phyloP scores from a whole-genome alignment of 2,113 vertebrate species.

The Callorhinus ursinus region DNA sequence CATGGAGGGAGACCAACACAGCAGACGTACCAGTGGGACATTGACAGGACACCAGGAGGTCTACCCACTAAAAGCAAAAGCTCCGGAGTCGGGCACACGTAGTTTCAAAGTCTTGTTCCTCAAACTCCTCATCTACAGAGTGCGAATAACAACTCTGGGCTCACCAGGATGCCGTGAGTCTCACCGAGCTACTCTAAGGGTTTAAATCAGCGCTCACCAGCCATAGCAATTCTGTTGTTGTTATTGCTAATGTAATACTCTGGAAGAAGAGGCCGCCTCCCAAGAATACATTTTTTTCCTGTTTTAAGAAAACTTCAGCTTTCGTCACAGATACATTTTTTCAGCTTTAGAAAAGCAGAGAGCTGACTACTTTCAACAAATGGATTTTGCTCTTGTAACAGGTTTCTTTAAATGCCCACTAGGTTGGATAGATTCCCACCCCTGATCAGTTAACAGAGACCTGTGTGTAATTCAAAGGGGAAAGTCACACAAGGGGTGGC shows the following conservation, averaged over 20 bases:
- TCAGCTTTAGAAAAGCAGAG: constrained; percentile 10
- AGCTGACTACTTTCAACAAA: neutral
- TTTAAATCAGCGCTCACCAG: neutral
- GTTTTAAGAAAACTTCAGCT: constrained; percentile 21
- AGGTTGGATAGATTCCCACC: neutral
- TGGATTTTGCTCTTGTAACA: neutral
- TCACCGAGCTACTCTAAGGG: neutral
- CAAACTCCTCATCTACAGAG: constrained; percentile 43
- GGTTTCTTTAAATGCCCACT: neutral
- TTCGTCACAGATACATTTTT: neutral
- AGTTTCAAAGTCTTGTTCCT: neutral
- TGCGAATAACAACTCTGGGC: neutral
- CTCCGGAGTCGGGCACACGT: neutral
- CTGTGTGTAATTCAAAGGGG: neutral
- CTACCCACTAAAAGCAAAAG: neutral
- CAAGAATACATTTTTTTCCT: neutral
- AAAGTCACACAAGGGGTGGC: neutral
- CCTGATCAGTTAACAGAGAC: neutral
- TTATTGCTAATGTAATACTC: neutral
- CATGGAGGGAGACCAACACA: neutral
- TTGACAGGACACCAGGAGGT: neutral
- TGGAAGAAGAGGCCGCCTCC: neutral
- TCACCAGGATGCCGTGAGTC: neutral
- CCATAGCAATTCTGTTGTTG: neutral
- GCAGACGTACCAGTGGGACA: neutral